phyloP scores from a whole-genome alignment of 2,888 invertebrate genomes.

The Seladonia tumulorum region DNA sequence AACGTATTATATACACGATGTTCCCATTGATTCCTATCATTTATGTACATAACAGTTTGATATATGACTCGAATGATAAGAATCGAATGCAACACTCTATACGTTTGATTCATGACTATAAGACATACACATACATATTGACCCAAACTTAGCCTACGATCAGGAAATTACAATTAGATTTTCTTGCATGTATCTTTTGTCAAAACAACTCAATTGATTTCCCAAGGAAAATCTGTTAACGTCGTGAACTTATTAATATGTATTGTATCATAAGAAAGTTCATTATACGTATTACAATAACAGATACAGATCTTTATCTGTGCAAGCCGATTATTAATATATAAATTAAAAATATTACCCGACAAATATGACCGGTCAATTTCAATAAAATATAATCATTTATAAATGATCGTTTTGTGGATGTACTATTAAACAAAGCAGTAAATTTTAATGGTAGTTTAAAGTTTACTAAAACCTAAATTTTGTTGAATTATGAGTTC shows the following conservation, averaged over 20 bases:
- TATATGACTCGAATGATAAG: background rate
- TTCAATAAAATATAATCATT: slow-evolving; percentile 5
- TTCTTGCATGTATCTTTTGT: slow-evolving; percentile 25
- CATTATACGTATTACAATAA: slow-evolving; percentile 24
- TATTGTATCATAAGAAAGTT: slow-evolving; percentile 48
- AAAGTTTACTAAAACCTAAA: slow-evolving; percentile 4
- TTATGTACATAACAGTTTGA: background rate
- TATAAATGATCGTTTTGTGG: slow-evolving; percentile 8
- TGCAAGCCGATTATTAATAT: slow-evolving; percentile 18
- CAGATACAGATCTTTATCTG: slow-evolving; percentile 12
- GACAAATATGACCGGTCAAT: background rate
- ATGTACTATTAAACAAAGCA: background rate
- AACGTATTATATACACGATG: background rate
- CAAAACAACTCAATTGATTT: slow-evolving; percentile 7
- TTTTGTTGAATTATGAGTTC: background rate
- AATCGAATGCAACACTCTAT: background rate
- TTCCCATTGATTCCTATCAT: background rate
- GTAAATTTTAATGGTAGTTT: background rate
- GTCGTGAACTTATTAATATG: slow-evolving; percentile 1
- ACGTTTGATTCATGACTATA: slow-evolving; percentile 26
- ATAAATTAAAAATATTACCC: slow-evolving; percentile 28
- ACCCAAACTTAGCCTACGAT: slow-evolving; percentile 19
- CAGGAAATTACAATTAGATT: slow-evolving; percentile 16
- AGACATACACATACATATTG: slow-evolving; percentile 8
- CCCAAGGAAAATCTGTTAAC: background rate